Conservation (phyloP, 2,888 invertebrate genomes). For the Morpho achilles region DNA sequence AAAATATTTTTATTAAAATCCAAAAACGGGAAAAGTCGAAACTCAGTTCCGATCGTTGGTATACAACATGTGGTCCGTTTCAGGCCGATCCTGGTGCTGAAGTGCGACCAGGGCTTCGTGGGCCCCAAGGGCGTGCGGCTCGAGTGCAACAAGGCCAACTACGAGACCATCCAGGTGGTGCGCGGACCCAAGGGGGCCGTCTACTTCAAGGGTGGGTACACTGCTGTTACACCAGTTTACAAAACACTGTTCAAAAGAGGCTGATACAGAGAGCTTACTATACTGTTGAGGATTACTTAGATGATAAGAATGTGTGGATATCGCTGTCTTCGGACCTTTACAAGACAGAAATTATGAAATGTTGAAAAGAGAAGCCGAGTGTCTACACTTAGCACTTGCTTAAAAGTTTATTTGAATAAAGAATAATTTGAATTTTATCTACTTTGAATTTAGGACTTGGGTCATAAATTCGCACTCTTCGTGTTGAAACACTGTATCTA, state of each 20-base stretch:
- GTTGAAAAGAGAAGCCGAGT: too few relatives aligned
- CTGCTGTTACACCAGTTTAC: not conserved
- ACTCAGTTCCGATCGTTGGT: too few relatives aligned
- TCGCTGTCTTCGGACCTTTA: too few relatives aligned
- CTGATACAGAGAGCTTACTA: not conserved
- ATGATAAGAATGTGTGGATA: too few relatives aligned
- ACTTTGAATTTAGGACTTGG: too few relatives aligned
- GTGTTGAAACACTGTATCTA: not conserved
- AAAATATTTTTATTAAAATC: too few relatives aligned
- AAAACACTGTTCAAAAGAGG: too few relatives aligned
- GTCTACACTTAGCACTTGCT: too few relatives aligned
- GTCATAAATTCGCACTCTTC: not conserved
- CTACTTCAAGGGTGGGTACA: conserved; percentile 89
- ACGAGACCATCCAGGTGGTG: conserved; percentile 95
- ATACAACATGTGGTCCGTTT: not conserved
- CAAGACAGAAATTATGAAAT: too few relatives aligned
- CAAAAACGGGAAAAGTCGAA: too few relatives aligned
- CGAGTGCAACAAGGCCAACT: conserved; percentile 97
- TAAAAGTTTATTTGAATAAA: too few relatives aligned
- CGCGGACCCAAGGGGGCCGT: conserved; percentile 93
- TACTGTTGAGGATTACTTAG: not conserved
- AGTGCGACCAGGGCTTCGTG: conserved; percentile 97
- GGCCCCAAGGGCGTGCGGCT: conserved; percentile 93
- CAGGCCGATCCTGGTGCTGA: conserved; percentile 94
- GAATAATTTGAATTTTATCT: too few relatives aligned